Percentiles rank a stretch among this genome's conserved stretches.
Evolutionary conservation across 1,140 invertebrate genomes (phyloP).

Genomic region (Drosophila mojavensis): DNA sequence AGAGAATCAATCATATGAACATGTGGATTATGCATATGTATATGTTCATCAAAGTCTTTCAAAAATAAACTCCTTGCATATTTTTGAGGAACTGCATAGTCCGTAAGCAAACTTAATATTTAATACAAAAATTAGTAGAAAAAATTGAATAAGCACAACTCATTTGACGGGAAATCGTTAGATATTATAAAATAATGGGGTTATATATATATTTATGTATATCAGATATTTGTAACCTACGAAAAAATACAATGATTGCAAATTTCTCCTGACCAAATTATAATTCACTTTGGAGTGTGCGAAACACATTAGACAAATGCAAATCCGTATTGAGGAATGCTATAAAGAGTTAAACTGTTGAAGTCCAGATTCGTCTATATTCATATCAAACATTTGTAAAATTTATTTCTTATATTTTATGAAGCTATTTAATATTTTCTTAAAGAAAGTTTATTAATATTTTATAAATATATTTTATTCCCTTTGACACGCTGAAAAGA

Average conservation of each 20-base stretch:
- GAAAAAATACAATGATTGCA: not conserved
- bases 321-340: not conserved
- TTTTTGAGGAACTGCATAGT: not conserved
- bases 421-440: too few relatives aligned
- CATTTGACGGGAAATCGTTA: not conserved
- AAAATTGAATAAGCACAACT: not conserved
- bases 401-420: too few relatives aligned
- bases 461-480: too few relatives aligned
- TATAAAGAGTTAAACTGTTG: not conserved
- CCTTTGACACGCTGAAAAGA: too few relatives aligned
- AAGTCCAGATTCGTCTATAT: too few relatives aligned
- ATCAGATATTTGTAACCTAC: not conserved
- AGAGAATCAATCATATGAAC: too few relatives aligned
- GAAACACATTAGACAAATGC: not conserved
- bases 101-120: not conserved
- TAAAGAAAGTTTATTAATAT: too few relatives aligned
- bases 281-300: not conserved
- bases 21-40: too few relatives aligned
- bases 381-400: too few relatives aligned
- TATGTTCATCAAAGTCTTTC: too few relatives aligned
- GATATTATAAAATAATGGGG: not conserved
- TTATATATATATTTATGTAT: not conserved
- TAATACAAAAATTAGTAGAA: not conserved
- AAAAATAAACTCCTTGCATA: not conserved
- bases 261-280: too few relatives aligned